Evolutionary conservation across 2,888 invertebrate genomes (phyloP).

Genomic region (Stenodera caucasica): DNA sequence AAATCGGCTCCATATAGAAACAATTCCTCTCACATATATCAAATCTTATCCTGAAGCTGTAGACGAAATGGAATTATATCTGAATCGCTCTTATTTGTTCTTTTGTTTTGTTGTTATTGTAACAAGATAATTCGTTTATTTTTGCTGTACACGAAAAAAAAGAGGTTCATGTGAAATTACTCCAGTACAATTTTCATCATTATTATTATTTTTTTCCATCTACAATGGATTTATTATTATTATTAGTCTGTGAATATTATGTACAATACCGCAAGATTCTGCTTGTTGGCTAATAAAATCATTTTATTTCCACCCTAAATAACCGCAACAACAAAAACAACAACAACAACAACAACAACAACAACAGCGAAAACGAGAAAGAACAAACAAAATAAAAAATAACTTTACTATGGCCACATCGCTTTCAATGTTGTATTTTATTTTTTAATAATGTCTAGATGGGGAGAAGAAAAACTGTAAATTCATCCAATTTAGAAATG

Average conservation of each 20-base stretch:
- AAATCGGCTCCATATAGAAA: background rate
- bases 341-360: background rate
- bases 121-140: background rate
- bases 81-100: background rate
- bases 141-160: too few species aligned
- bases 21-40: background rate
- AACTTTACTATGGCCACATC: background rate
- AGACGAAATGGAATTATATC: background rate
- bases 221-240: background rate
- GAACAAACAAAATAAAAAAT: background rate
- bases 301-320: constrained; percentile 3
- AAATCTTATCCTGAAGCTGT: background rate
- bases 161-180: background rate
- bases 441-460: background rate
- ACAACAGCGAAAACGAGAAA: background rate
- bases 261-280: constrained; percentile 1
- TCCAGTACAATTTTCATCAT: background rate
- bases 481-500: too few species aligned
- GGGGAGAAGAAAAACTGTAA: background rate
- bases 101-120: background rate
- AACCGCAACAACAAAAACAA: background rate
- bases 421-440: background rate
- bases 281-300: constrained; percentile 7
- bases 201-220: background rate
- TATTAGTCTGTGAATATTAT: background rate